Base-by-base conservation (phyloP, 2,113 vertebrate genomes). In the Cyanoderma ruficeps region DNA sequence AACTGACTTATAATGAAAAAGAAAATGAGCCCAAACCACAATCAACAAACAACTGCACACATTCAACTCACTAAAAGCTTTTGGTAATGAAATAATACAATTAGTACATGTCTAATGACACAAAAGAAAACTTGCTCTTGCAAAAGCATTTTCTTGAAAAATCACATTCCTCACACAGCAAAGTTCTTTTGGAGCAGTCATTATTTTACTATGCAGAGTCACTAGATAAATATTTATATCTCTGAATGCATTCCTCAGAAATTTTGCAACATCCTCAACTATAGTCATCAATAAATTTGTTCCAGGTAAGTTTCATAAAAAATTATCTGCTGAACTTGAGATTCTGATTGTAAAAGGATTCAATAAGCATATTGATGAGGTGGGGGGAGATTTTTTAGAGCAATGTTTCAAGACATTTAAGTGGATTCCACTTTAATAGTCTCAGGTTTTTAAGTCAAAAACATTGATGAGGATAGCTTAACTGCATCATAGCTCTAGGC, bases 401-500 rank as follows among this genome's bases (percentile, higher is more conserved):
- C 28, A 60, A 49, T 28, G 70, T 59, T 91, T 84, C 46, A 87
- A 94, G 74, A 79, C 70, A 83, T 87, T 83, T 87, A 96, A 92
- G 74, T 83, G 72, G 78, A 96, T 93, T 94, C 37, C 13, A 87
- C 64, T 94, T 87, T 87, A 89, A 84, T 16, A 89, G 67, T 61
- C 53, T 74, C 6, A 4, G 20, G 42, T 47, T 96, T 95, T 89
- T 78, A 96, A 92, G 92, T 87, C 81, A 87, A 93, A 96, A 90
- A 91, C 90, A 82, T 65, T 94, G 87, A 95, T 94, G 80, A 92
- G 59, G 18, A 78, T 69, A 87, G 84, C 87, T 94, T 63, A 95
- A 92, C 77, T 83, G 78, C 86, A 93, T 82, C 80, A 90, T 89
- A 84, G 71, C 61, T 94, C 94, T 76, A 88, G 90, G 83, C 83